Base-by-base conservation (phyloP, 2,888 invertebrate genomes). In the Nymphalis urticae region DNA sequence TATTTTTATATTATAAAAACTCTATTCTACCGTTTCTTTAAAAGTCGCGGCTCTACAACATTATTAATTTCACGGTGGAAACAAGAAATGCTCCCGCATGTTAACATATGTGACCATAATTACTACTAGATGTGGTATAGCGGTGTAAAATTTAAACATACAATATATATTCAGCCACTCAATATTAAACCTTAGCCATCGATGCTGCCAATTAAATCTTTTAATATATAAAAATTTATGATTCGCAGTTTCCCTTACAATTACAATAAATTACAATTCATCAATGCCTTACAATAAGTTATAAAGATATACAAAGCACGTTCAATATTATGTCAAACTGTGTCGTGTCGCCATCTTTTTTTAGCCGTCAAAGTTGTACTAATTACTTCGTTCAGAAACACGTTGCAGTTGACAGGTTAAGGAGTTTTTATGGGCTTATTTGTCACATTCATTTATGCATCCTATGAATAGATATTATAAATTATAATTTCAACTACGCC, bases 341-440 rank as follows among this genome's bases (percentile, higher is more conserved):
- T 36, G 58, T 13, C 42, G 42, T 7, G 54, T 10, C 58, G 58
- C 36, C 58, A 58, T 58, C 19, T 58, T 58, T 10, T 50, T 17
- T n/a, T 51, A 42, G 24, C 65, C 53, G 65, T 65, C 47, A 65
- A 60, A 65, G 6, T 65, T 27, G 42, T 60, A 60, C 47, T 65
- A 60, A 65, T 65, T 59, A 59, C n/a, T 51, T 16, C 58, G 36
- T 58, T 54, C 27, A 27, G 42, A 36, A 58, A 58, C 36, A 42
- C 58, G 58, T 36, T 1, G 58, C 8, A 58, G 54, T 32, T 58
- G 58, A 58, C 36, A 58, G 58, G 36, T 42, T 42, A 58, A 58
- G 53, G 53, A 53, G 42, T 58, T 58, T 58, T 58, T 58, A 42
- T 58, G 36, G 19, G 13, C 5, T 17, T 13, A 58, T 42, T 42